phyloP scores from a whole-genome alignment of 2,888 invertebrate genomes.

The Trichogramma evanescens region DNA sequence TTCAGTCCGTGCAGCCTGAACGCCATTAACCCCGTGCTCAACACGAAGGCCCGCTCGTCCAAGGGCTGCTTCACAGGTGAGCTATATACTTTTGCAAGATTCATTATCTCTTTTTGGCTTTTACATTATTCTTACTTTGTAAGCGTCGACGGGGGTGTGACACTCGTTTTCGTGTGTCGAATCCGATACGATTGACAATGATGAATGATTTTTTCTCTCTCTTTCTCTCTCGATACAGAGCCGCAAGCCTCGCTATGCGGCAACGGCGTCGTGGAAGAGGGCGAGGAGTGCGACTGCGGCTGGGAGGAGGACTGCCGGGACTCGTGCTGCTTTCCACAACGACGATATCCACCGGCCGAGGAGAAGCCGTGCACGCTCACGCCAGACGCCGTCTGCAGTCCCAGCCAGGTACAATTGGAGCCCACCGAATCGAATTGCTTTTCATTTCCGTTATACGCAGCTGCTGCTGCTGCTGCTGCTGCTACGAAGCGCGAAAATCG shows the following conservation, averaged over 20 bases:
- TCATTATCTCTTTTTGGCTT: too few relatives aligned
- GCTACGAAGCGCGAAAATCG: too few relatives aligned
- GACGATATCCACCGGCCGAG: slow-evolving; percentile 66
- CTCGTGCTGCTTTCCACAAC: slow-evolving; percentile 87
- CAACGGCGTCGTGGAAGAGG: slow-evolving; percentile 93
- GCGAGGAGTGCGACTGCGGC: slow-evolving; percentile 98
- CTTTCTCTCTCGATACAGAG: slow-evolving; percentile 52
- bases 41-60: slow-evolving; percentile 80
- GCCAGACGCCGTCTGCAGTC: slow-evolving; percentile 71
- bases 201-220: background rate
- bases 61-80: slow-evolving; percentile 90
- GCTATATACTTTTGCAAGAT: slow-evolving; percentile 14
- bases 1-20: slow-evolving; percentile 86
- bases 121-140: too few relatives aligned
- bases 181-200: background rate
- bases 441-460: background rate
- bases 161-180: background rate
- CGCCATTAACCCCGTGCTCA: slow-evolving; percentile 86
- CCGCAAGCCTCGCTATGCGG: slow-evolving; percentile 94
- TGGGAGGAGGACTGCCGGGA: slow-evolving; percentile 96
- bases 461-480: too few relatives aligned
- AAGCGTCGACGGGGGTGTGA: too few relatives aligned
- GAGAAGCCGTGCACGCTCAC: slow-evolving; percentile 84
- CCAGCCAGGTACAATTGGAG: slow-evolving; percentile 60
- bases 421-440: background rate